Conservation (phyloP, 2,888 invertebrate genomes). For the Pegoplata infirma region DNA sequence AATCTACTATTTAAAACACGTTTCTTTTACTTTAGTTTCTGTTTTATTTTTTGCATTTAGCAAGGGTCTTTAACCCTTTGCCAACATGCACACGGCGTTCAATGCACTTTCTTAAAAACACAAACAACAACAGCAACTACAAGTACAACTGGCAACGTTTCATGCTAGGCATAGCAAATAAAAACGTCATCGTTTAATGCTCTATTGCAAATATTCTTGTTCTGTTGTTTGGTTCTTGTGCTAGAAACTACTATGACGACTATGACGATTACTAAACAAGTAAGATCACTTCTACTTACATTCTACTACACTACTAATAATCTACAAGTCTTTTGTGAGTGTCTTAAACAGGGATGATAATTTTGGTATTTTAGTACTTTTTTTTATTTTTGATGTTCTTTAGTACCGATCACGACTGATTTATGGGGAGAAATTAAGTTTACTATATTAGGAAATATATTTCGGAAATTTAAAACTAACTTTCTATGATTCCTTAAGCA, state of each 20-base stretch:
- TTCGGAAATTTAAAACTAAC: too few relatives aligned
- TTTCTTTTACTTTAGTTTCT: slow-evolving; percentile 27
- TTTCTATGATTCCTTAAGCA: too few relatives aligned
- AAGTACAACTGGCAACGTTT: slow-evolving; percentile 1
- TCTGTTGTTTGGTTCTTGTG: slow-evolving; percentile 2
- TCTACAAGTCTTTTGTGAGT: too few relatives aligned
- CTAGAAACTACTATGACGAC: not conserved
- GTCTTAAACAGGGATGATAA: too few relatives aligned
- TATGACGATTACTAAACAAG: slow-evolving; percentile 26
- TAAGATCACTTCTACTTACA: slow-evolving; percentile 37
- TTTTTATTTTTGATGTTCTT: too few relatives aligned
- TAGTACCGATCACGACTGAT: too few relatives aligned
- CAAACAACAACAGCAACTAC: slow-evolving; percentile 38
- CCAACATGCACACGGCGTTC: slow-evolving; percentile 67
- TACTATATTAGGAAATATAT: too few relatives aligned
- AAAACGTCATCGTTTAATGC: slow-evolving; percentile 62
- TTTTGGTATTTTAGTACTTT: too few relatives aligned
- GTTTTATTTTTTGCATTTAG: slow-evolving; percentile 41
- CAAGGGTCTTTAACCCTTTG: slow-evolving; percentile 75
- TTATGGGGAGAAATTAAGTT: too few relatives aligned
- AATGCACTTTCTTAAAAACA: slow-evolving; percentile 60
- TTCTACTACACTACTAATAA: too few relatives aligned
- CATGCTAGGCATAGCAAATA: slow-evolving; percentile 45
- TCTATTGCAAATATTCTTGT: slow-evolving; percentile 44
- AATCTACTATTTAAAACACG: slow-evolving; percentile 55